Evolutionary conservation across 2,888 invertebrate species (phyloP).

Genomic region (Oxycera nigricornis): DNA sequence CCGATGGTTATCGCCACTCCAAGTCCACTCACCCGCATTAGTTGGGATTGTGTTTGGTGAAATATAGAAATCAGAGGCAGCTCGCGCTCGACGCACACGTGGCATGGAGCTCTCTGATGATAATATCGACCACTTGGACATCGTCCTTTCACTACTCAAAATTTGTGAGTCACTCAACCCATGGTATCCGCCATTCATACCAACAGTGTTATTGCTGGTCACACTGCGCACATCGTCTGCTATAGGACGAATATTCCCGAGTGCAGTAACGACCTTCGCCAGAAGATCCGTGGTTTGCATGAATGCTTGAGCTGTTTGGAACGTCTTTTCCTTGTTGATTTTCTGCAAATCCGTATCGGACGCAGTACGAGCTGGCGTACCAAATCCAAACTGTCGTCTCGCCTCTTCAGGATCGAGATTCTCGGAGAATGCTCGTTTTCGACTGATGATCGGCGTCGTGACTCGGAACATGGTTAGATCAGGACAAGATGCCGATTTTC

Average conservation of each 20-base stretch:
- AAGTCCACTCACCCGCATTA: constrained; percentile 60
- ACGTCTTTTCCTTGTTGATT: constrained; percentile 79
- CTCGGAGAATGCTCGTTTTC: constrained; percentile 72
- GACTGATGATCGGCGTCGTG: constrained; percentile 62
- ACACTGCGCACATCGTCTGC: constrained; percentile 56
- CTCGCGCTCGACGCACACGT: constrained; percentile 64
- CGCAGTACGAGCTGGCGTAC: constrained; percentile 65
- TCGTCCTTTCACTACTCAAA: constrained; percentile 70
- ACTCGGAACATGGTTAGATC: constrained; percentile 72
- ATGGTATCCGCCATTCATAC: constrained; percentile 66
- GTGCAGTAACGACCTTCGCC: constrained; percentile 78
- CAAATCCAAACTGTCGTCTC: constrained; percentile 45
- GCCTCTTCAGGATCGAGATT: constrained; percentile 63
- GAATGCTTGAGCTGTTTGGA: constrained; percentile 69
- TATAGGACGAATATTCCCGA: constrained; percentile 68
- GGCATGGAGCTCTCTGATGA: constrained; percentile 62
- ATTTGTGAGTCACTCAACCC: constrained; percentile 79
- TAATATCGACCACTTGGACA: constrained; percentile 64
- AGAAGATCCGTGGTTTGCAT: constrained; percentile 79
- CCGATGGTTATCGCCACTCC: constrained; percentile 62
- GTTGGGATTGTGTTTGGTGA: constrained; percentile 51
- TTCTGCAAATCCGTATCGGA: constrained; percentile 81
- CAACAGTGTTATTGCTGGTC: constrained; percentile 49
- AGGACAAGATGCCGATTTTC: constrained; percentile 71
- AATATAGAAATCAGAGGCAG: constrained; percentile 67